A percentile compares a stretch with the other conserved stretches of the same genome.
Evolutionary conservation across 1,140 invertebrate species (phyloP).

Genomic region (Eubasilissa regina): DNA sequence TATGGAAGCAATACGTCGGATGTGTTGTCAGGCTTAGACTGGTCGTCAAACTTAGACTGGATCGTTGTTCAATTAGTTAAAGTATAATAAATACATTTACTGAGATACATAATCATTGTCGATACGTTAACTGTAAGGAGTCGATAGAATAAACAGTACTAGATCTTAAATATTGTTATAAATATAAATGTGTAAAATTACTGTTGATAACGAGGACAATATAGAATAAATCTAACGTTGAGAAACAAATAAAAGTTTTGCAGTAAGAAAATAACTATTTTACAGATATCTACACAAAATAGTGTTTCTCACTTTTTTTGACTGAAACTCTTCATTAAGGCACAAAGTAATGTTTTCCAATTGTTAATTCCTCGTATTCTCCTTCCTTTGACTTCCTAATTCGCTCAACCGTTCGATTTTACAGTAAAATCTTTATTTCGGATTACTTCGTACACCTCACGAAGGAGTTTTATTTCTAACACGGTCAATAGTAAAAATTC

Average conservation of each 20-base stretch:
- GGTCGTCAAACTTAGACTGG: constrained; percentile 59
- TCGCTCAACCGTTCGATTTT: background rate
- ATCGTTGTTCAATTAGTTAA: constrained; percentile 60
- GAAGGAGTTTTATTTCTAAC: too few relatives aligned
- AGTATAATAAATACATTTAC: constrained; percentile 46
- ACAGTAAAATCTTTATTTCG: too few relatives aligned
- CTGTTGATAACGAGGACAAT: constrained; percentile 53
- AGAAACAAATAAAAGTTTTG: background rate
- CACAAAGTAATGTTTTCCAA: constrained; percentile 35
- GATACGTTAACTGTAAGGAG: constrained; percentile 52
- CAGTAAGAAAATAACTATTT: background rate
- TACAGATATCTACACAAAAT: too few relatives aligned
- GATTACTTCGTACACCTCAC: too few relatives aligned
- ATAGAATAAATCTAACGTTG: constrained; percentile 47
- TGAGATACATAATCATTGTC: constrained; percentile 60
- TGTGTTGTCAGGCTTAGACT: constrained; percentile 58
- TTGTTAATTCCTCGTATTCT: background rate
- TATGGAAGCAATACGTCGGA: constrained; percentile 52
- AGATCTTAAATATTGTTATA: constrained; percentile 47
- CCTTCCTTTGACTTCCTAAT: background rate
- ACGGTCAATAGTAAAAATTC: background rate
- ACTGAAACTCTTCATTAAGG: background rate
- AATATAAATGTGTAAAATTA: constrained; percentile 22
- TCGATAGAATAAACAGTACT: constrained; percentile 22
- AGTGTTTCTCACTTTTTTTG: background rate